phyloP scores from a whole-genome alignment of 2,113 vertebrate genomes.

The Pedetes capensis region DNA sequence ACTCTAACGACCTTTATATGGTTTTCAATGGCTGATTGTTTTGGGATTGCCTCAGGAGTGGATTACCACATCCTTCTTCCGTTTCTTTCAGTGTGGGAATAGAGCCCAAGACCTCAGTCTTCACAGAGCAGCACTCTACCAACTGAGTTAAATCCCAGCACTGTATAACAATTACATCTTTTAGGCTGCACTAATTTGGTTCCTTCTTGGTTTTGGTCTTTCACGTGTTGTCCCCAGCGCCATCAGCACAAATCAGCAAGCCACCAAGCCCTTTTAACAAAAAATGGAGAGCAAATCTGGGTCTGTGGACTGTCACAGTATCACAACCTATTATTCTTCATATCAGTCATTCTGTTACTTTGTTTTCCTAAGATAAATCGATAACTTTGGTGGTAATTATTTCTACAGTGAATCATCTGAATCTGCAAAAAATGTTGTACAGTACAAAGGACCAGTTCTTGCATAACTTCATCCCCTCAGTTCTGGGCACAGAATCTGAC shows the following conservation, averaged over 20 bases:
- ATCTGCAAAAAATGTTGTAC: not conserved
- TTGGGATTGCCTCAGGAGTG: too few species aligned
- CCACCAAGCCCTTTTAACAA: not conserved
- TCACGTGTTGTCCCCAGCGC: not conserved
- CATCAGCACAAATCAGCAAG: not conserved
- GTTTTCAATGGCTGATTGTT: too few species aligned
- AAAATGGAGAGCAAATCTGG: not conserved
- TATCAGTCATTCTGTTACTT: not conserved
- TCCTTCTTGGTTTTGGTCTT: not conserved
- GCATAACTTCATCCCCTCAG: not conserved
- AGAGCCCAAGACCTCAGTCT: too few species aligned
- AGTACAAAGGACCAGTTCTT: not conserved
- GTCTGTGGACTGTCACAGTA: not conserved
- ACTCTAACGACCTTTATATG: too few species aligned
- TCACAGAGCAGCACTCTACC: too few species aligned
- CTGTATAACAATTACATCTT: too few species aligned
- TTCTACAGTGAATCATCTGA: not conserved
- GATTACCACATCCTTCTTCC: too few species aligned
- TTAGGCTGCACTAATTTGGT: not conserved
- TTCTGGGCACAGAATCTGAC: not conserved
- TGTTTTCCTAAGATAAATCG: not conserved
- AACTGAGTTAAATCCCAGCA: too few species aligned
- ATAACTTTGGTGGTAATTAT: not conserved
- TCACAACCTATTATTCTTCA: not conserved
- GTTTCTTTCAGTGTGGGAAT: too few species aligned